Evolutionary conservation across 2,888 invertebrate genomes (phyloP).

Genomic region (Diabrotica balteata): DNA sequence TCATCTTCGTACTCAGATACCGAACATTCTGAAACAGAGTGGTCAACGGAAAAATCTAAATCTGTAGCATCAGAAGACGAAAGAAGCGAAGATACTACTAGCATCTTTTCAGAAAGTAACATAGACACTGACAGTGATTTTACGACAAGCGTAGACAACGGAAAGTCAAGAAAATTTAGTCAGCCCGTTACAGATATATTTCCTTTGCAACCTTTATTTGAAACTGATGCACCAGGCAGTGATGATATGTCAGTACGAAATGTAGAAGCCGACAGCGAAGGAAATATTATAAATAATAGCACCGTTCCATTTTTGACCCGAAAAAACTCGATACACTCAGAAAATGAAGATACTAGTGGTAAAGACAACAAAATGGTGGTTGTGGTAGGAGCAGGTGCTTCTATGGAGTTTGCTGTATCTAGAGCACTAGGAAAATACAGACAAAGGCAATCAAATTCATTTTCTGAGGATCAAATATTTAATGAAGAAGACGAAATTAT

Average conservation of each 20-base stretch:
- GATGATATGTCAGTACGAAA: constrained; percentile 67
- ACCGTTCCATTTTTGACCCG: constrained; percentile 80
- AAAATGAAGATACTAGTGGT: constrained; percentile 66
- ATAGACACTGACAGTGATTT: constrained; percentile 69
- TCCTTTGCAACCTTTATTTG: constrained; percentile 42
- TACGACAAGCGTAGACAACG: constrained; percentile 65
- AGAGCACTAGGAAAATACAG: constrained; percentile 82
- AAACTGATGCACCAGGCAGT: constrained; percentile 43
- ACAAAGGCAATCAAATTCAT: constrained; percentile 74
- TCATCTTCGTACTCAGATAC: constrained; percentile 76
- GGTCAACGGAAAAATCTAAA: constrained; percentile 69
- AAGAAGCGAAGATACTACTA: constrained; percentile 59
- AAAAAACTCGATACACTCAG: constrained; percentile 64
- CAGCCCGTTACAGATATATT: constrained; percentile 33
- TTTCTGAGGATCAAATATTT: constrained; percentile 71
- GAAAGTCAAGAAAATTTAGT: constrained; percentile 41
- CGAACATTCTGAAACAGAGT: constrained; percentile 79
- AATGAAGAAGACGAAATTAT: constrained; percentile 46
- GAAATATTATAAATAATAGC: constrained; percentile 66
- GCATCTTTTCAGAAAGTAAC: constrained; percentile 74
- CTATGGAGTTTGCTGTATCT: constrained; percentile 86
- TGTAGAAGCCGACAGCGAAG: constrained; percentile 70
- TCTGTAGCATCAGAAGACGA: constrained; percentile 80
- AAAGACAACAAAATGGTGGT: constrained; percentile 60
- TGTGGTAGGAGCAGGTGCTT: constrained; percentile 68